Conservation (phyloP, 2,113 vertebrate genomes). For the Fregetta grallaria region DNA sequence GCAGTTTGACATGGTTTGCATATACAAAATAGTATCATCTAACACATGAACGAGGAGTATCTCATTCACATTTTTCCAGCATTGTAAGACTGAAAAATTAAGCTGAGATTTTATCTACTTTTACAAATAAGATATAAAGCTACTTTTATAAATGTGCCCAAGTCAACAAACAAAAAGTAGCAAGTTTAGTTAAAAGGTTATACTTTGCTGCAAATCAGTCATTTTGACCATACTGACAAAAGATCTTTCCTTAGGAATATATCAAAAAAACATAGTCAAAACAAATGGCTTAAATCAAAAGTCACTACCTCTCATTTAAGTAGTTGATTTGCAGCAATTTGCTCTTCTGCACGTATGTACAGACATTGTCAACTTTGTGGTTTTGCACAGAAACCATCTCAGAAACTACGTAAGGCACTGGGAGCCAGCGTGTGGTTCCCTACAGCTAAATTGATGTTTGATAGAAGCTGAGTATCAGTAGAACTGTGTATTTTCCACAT, state of each 20-base stretch:
- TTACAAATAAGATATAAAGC: not conserved
- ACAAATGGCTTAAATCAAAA: not conserved
- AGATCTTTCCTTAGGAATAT: not conserved
- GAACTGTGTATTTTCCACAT: not conserved
- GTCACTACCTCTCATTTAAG: not conserved
- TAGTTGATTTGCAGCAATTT: not conserved
- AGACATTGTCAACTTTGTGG: not conserved
- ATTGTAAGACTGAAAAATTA: not conserved
- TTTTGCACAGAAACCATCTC: not conserved
- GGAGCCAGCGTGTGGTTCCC: not conserved
- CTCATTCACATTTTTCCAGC: not conserved
- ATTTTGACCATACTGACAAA: not conserved
- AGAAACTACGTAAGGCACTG: fast-evolving
- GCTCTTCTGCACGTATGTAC: not conserved
- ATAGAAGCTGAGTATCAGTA: not conserved
- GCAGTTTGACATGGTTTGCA: not conserved
- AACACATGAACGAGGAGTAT: not conserved
- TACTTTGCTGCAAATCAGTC: not conserved
- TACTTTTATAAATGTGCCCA: not conserved
- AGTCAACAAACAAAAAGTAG: not conserved
- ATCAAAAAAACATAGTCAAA: not conserved
- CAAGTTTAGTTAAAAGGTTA: not conserved
- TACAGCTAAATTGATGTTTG: not conserved
- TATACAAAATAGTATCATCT: not conserved
- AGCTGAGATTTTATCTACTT: not conserved